phyloP scores from a whole-genome alignment of 2,888 invertebrate species.

The Aricia artaxerxes region DNA sequence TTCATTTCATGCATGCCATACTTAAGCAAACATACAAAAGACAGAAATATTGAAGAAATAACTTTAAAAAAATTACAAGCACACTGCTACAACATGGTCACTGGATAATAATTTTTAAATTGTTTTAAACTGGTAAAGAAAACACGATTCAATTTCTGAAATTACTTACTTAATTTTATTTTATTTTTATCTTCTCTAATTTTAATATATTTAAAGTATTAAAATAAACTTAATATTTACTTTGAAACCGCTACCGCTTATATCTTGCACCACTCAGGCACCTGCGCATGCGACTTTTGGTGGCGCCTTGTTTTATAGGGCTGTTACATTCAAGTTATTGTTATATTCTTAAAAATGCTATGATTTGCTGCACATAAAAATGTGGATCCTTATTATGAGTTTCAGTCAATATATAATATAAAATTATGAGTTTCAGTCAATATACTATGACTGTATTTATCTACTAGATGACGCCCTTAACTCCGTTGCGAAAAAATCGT shows the following conservation, averaged over 20 bases:
- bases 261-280: conserved; percentile 12
- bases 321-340: not conserved
- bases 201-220: not conserved
- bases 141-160: not conserved
- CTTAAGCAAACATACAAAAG: too few relatives aligned
- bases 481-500: too few relatives aligned
- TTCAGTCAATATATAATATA: too few relatives aligned
- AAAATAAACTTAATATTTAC: not conserved
- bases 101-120: not conserved
- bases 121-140: not conserved
- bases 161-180: too few relatives aligned
- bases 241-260: not conserved
- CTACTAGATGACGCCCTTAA: too few relatives aligned
- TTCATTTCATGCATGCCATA: too few relatives aligned
- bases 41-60: too few relatives aligned
- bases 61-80: too few relatives aligned
- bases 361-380: not conserved
- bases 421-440: too few relatives aligned
- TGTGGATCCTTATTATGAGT: not conserved
- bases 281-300: conserved; percentile 18
- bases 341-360: too few relatives aligned
- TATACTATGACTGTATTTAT: too few relatives aligned
- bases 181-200: not conserved
- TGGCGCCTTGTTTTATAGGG: conserved; percentile 34
- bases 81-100: not conserved